Evolutionary conservation across 2,797 vertebrate species (phyloP).

Genomic region (Coccyzus lansbergi): DNA sequence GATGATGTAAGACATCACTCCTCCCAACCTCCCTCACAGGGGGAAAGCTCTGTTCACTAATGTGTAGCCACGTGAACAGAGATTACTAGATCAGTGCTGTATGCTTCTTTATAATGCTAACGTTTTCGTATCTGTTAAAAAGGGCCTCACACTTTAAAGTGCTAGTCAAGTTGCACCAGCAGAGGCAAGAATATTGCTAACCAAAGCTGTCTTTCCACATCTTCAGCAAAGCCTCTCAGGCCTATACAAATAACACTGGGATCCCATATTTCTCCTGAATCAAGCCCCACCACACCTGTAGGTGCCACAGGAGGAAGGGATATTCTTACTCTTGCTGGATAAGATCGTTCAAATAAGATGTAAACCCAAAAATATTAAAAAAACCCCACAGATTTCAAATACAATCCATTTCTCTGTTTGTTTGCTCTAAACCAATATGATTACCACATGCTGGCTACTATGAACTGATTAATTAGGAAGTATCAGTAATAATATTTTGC

Average conservation of each 20-base stretch:
- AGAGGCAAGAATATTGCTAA: not conserved
- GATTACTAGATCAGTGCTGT: not conserved
- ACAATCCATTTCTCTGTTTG: not conserved
- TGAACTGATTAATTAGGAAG: slow-evolving; percentile 13
- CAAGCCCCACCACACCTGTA: not conserved
- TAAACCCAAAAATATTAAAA: not conserved
- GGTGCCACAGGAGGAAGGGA: rapidly evolving
- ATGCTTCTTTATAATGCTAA: rapidly evolving
- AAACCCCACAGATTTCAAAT: not conserved
- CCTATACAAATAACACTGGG: rapidly evolving
- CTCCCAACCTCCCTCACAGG: not conserved
- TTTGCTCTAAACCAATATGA: not conserved
- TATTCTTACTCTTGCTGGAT: not conserved
- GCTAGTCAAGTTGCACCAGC: not conserved
- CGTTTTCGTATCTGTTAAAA: rapidly evolving
- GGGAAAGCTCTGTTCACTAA: not conserved
- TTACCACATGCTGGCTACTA: not conserved
- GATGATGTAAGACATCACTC: rapidly evolving
- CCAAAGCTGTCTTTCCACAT: not conserved
- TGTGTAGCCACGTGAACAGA: not conserved
- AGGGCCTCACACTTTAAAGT: not conserved
- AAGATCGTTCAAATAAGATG: not conserved
- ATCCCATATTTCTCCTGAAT: not conserved
- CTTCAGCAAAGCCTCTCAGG: not conserved
- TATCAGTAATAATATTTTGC: slow-evolving; percentile 10